phyloP scores from a whole-genome alignment of 2,113 vertebrate species.

The Oreotrochilus melanogaster region DNA sequence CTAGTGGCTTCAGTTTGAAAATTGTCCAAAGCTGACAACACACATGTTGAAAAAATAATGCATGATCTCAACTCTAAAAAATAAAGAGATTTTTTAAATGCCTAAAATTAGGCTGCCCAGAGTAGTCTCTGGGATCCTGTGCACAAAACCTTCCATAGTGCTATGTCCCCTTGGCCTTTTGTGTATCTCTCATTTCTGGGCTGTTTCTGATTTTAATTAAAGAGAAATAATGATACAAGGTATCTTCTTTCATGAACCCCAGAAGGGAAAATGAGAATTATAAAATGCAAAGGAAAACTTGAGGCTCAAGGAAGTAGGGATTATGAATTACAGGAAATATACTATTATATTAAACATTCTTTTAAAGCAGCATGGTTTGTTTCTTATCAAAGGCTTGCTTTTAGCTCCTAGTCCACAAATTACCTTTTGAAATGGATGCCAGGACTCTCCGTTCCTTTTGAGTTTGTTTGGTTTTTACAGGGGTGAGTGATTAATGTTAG shows the following conservation, averaged over 20 bases:
- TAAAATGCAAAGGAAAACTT: slow-evolving; percentile 22
- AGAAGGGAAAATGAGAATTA: background rate
- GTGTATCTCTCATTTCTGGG: background rate
- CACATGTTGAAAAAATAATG: background rate
- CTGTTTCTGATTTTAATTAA: slow-evolving; percentile 48
- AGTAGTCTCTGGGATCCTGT: background rate
- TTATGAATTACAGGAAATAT: slow-evolving; percentile 25
- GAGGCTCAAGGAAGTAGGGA: background rate
- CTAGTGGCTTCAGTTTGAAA: background rate
- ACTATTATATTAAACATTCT: slow-evolving; percentile 2
- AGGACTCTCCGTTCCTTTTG: background rate
- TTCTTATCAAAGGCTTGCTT: slow-evolving; percentile 36
- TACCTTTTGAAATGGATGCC: slow-evolving; percentile 1
- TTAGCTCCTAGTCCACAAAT: background rate
- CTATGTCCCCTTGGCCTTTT: background rate
- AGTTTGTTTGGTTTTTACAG: background rate
- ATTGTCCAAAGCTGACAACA: background rate
- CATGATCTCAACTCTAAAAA: background rate
- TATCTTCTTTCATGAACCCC: slow-evolving; percentile 18
- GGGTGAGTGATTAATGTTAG: background rate
- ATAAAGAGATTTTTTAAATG: background rate
- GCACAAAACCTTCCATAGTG: background rate
- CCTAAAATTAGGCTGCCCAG: background rate
- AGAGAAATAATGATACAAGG: background rate
- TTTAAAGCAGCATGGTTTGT: slow-evolving; percentile 3